phyloP scores from a whole-genome alignment of 2,113 vertebrate genomes.

The Scophthalmus maximus region DNA sequence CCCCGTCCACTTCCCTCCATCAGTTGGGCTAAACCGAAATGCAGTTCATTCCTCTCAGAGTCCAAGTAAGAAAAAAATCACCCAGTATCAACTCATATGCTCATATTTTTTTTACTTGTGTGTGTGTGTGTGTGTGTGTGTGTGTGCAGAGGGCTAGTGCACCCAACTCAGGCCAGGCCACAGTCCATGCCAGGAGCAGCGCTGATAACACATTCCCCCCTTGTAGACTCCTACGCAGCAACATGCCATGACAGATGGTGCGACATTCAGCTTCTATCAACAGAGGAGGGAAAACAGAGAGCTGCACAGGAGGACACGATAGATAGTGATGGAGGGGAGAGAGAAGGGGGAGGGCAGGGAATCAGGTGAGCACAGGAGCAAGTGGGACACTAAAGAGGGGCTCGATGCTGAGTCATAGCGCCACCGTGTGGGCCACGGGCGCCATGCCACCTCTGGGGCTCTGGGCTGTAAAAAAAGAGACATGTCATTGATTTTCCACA shows the following conservation, averaged over 20 bases:
- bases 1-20: constrained; percentile 29
- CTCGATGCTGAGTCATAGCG: constrained; percentile 70
- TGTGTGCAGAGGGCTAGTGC: background rate
- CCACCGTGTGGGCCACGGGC: constrained; percentile 73
- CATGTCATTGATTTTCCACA: constrained; percentile 69
- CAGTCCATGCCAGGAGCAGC: constrained; percentile 31
- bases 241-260: constrained; percentile 76
- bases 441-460: background rate
- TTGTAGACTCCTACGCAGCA: constrained; percentile 37
- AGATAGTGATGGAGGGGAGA: constrained; percentile 46
- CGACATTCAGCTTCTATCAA: constrained; percentile 79
- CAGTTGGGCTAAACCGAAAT: constrained; percentile 31
- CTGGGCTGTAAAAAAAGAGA: constrained; percentile 43
- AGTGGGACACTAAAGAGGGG: constrained; percentile 17
- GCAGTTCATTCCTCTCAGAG: constrained; percentile 23
- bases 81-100: constrained; percentile 8
- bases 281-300: constrained; percentile 56
- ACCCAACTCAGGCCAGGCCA: constrained; percentile 9
- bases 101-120: too few species aligned
- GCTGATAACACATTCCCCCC: constrained; percentile 56
- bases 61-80: constrained; percentile 31
- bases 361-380: constrained; percentile 70
- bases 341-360: constrained; percentile 41
- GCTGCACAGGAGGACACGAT: constrained; percentile 60
- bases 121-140: background rate